Percentiles rank a stretch among this genome's conserved stretches.
Conservation (phyloP, 2,797 vertebrate genomes). For the Gouania willdenowi region DNA sequence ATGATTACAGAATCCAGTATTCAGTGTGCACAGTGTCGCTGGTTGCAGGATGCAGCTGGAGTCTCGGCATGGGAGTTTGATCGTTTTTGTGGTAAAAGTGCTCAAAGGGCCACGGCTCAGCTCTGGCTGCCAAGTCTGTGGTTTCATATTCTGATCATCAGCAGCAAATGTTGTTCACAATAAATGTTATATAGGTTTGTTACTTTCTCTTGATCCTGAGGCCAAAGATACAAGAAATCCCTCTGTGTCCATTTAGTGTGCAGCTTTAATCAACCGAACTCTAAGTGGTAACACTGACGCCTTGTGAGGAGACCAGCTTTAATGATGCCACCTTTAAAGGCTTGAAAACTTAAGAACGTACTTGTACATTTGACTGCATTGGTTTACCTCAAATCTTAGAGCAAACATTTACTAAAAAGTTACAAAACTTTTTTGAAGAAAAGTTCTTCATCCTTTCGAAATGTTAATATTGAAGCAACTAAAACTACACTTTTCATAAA, state of each 20-base stretch:
- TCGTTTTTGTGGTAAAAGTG: constrained; percentile 48
- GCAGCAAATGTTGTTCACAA: constrained; percentile 52
- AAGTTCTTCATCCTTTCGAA: too few species aligned
- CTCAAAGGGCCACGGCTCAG: constrained; percentile 31
- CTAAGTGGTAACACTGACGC: too few species aligned
- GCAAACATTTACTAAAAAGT: too few species aligned
- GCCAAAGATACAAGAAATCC: constrained; percentile 18
- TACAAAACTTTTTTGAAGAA: too few species aligned
- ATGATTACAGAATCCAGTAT: constrained; percentile 62
- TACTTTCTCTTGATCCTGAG: constrained; percentile 32
- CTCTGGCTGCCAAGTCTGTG: constrained; percentile 45
- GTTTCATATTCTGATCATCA: constrained; percentile 49
- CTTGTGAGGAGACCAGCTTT: not conserved
- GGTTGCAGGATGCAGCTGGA: constrained; percentile 25
- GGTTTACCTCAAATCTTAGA: too few species aligned
- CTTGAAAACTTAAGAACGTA: not conserved
- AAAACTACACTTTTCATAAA: constrained; percentile 2
- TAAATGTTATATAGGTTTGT: constrained; percentile 18
- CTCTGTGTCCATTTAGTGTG: constrained; percentile 6
- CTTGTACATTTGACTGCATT: too few species aligned
- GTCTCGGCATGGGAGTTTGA: constrained; percentile 42
- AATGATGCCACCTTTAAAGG: constrained; percentile 2
- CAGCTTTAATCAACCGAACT: constrained; percentile 22
- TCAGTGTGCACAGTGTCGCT: constrained; percentile 46
- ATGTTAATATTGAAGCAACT: too few species aligned